Percentiles rank a stretch among this genome's conserved stretches.
Evolutionary conservation across 2,113 vertebrate species (phyloP).

Genomic region (Sebastes fasciatus): DNA sequence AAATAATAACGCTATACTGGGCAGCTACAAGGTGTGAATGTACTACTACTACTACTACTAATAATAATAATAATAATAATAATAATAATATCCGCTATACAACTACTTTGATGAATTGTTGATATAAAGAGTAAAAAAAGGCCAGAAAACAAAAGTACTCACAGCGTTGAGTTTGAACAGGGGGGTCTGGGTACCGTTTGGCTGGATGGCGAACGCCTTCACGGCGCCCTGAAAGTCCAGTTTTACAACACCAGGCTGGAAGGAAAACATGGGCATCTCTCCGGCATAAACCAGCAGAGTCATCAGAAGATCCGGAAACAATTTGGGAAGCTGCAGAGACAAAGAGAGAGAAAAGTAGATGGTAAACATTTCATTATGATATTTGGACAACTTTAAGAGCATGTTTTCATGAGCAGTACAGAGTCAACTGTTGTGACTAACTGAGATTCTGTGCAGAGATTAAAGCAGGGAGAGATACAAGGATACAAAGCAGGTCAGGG

Average conservation of each 20-base stretch:
- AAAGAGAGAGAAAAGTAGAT: neutral
- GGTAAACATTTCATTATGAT: neutral
- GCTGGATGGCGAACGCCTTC: conserved; percentile 71
- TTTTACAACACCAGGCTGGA: conserved; percentile 56
- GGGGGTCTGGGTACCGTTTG: conserved; percentile 48
- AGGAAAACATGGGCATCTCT: conserved; percentile 68
- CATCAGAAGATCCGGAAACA: conserved; percentile 80
- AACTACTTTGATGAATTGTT: neutral
- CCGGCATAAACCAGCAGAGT: conserved; percentile 69
- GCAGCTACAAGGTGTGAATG: neutral
- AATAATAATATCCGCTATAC: neutral
- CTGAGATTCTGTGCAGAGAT: neutral
- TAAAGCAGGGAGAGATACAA: neutral
- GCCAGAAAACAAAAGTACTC: conserved; percentile 29
- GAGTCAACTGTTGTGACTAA: neutral
- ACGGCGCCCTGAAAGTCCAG: conserved; percentile 13
- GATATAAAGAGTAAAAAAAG: neutral
- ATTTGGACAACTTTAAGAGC: too few relatives aligned
- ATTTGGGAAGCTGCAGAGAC: conserved; percentile 74
- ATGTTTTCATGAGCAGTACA: neutral
- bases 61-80: too few relatives aligned
- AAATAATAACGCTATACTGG: neutral
- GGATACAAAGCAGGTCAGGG: neutral
- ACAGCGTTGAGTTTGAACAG: conserved; percentile 71
- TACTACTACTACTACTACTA: neutral